phyloP scores from a whole-genome alignment of 2,797 vertebrate genomes.

The Chromis chromis region DNA sequence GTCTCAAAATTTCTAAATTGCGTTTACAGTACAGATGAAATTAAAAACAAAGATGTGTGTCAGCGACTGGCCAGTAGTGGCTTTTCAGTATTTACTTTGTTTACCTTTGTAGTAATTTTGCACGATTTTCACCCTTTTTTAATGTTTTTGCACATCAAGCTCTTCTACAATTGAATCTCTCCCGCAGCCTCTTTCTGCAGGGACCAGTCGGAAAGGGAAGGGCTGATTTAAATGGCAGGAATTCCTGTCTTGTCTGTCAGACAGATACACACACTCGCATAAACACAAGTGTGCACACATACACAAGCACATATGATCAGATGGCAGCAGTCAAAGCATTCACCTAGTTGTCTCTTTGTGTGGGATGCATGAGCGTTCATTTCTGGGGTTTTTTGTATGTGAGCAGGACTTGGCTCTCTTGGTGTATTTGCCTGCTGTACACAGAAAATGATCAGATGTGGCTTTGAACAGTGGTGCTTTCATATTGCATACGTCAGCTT shows the following conservation, averaged over 20 bases:
- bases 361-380: background rate
- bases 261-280: slow-evolving; percentile 7
- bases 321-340: slow-evolving; percentile 19
- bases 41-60: background rate
- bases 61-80: background rate
- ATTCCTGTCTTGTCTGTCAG: slow-evolving; percentile 74
- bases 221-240: slow-evolving; percentile 79
- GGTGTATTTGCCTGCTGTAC: background rate
- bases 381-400: background rate
- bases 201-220: slow-evolving; percentile 71
- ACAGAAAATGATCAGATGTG: slow-evolving; percentile 23
- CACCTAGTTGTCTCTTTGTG: slow-evolving; percentile 1
- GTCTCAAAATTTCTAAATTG: background rate
- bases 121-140: background rate
- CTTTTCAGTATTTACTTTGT: no score
- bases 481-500: background rate
- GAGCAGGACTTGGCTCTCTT: background rate
- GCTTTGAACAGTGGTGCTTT: background rate
- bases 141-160: background rate
- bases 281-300: slow-evolving; percentile 1
- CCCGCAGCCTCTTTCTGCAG: slow-evolving; percentile 1
- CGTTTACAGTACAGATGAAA: background rate
- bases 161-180: background rate
- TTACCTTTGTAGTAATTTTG: background rate
- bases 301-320: slow-evolving; percentile 4